Conservation (phyloP, 2,113 vertebrate species). For the Anolis sagrei region DNA sequence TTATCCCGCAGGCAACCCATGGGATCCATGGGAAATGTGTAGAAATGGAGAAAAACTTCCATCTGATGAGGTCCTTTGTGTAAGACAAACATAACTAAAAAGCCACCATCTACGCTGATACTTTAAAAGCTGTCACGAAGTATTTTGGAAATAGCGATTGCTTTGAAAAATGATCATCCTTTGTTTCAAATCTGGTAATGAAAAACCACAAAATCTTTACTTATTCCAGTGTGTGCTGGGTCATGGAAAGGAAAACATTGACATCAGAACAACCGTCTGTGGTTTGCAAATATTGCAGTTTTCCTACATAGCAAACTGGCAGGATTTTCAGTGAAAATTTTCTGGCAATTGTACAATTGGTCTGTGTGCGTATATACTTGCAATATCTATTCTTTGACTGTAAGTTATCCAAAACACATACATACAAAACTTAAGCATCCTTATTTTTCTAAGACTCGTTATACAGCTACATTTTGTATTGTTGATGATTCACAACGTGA, state of each 20-base stretch:
- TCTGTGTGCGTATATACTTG: neutral
- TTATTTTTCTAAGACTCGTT: conserved; percentile 17
- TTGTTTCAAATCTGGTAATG: conserved; percentile 11
- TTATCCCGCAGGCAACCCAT: too few species aligned
- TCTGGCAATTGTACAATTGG: neutral
- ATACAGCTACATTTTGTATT: neutral
- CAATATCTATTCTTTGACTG: neutral
- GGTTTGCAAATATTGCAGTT: conserved; percentile 3
- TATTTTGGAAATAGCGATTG: conserved; percentile 15
- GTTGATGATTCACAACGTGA: neutral
- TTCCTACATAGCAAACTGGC: conserved; percentile 21
- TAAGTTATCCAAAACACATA: conserved; percentile 3
- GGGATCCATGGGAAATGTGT: too few species aligned
- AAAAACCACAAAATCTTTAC: conserved; percentile 13
- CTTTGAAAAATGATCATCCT: conserved; percentile 19
- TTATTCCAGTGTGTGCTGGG: conserved; percentile 6
- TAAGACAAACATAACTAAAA: neutral
- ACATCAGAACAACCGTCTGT: conserved; percentile 23
- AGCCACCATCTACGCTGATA: conserved; percentile 23
- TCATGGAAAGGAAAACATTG: conserved; percentile 23
- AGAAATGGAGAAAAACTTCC: too few species aligned
- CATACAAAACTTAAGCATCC: conserved; percentile 17
- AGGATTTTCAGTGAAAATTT: conserved; percentile 9
- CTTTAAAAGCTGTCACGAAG: conserved; percentile 47
- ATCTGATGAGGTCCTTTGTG: neutral